A percentile compares a stretch with the other conserved stretches of the same genome.
Evolutionary conservation across 1,140 invertebrate genomes (phyloP).

Genomic region (Dreissena polymorpha): DNA sequence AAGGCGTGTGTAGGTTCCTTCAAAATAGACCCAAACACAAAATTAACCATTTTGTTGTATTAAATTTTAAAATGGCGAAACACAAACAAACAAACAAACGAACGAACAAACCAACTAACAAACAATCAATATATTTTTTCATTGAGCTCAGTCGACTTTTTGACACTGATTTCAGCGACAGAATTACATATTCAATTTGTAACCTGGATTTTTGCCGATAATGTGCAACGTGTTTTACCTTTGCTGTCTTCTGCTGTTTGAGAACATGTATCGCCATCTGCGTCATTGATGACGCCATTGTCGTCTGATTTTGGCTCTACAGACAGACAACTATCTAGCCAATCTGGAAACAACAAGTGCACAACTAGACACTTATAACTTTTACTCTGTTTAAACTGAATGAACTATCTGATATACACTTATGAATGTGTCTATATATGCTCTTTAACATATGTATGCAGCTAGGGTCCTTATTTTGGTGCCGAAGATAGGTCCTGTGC

Average conservation of each 20-base stretch:
- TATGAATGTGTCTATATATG: background rate
- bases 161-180: background rate
- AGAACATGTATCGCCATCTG: background rate
- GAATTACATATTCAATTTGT: background rate
- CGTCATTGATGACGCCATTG: constrained; percentile 6
- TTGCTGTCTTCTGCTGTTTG: constrained; percentile 40
- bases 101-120: background rate
- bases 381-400: background rate
- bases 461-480: background rate
- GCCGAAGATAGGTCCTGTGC: background rate
- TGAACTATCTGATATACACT: background rate
- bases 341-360: constrained; percentile 30
- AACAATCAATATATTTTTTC: no score
- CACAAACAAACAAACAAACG: background rate
- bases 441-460: background rate
- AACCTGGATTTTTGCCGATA: background rate
- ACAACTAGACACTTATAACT: background rate
- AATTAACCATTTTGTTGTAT: background rate
- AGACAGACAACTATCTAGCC: constrained; percentile 45
- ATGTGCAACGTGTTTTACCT: constrained; percentile 15
- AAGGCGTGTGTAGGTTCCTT: constrained; percentile 56
- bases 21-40: constrained; percentile 24
- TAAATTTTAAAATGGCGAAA: background rate
- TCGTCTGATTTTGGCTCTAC: constrained; percentile 25
- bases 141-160: background rate